Evolutionary conservation across 2,797 vertebrate species (phyloP), one percentile per base, ranked within the genome.

Genomic region (Clarias pachynema): DNA sequence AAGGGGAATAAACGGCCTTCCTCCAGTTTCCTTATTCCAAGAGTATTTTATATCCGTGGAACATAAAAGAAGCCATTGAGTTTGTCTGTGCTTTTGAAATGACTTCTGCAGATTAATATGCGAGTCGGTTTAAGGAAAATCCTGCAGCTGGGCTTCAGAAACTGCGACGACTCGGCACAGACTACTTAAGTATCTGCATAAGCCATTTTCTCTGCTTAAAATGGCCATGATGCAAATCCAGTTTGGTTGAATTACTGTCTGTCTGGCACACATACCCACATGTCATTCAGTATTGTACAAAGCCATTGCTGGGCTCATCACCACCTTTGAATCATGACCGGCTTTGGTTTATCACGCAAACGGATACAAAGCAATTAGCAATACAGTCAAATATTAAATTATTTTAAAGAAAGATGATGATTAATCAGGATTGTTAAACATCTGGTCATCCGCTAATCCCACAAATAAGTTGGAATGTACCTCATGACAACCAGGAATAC

Each of bases 241-340:
- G 91, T 89, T 92, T 92, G 81, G 90, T 82, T 91, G 89, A 92
- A 90, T 91, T 87, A 91, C 44, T 44, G 87, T 90, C 89, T 84
- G 85, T 88, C 88, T 91, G 86, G 88, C 84, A 53, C 81, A 82
- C 84, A 59, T 22, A 88, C 81, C 14, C 0, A 85, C 83, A 92
- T 91, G 91, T 91, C 88, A 89, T 86, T 89, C 90, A 89, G 91
- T 94, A 89, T 91, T 87, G 86, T 83, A 66, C 85, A 92, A 93
- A 91, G 93, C 90, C 1, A 62, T 16, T 5, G 0, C 4, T 59
- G 8, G 5, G 40, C 83, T 31, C 18, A 2, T 59, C 62, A 10
- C 40, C 89, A 85, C 34, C 69, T 88, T 85, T 86, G 49, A 90
- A 63, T 80, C 62, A 79, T 66, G 26, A 81, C 5, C 57, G 49